These are phyloP conservation scores for Lasioglossum marginatum DNA, from an alignment of 2,888 invertebrate genomes.

Conservation along the genomic window DNA sequence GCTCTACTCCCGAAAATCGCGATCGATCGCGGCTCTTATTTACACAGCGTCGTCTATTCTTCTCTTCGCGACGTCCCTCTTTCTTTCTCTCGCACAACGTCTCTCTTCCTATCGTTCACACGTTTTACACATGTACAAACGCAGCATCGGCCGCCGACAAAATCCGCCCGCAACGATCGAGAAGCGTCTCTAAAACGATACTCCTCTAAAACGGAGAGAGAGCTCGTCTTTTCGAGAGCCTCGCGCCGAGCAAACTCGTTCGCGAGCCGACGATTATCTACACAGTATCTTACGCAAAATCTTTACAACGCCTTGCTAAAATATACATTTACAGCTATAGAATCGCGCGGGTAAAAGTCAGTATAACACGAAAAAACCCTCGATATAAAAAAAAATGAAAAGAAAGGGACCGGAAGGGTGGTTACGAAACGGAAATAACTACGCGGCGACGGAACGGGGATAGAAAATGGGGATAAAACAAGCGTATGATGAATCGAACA, in stretches of 20 bases:
- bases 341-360: conserved; percentile 54
- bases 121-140: conserved; percentile 42
- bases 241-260: conserved; percentile 34
- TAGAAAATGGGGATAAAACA: background rate
- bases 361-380: conserved; percentile 43
- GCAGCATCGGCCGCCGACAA: conserved; percentile 20
- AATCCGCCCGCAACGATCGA: conserved; percentile 12
- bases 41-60: conserved; percentile 42
- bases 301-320: conserved; percentile 66
- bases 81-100: conserved; percentile 23
- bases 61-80: conserved; percentile 1
- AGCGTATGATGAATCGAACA: conserved; percentile 26
- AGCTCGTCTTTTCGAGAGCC: background rate
- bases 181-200: background rate
- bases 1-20: conserved; percentile 31
- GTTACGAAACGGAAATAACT: background rate
- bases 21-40: conserved; percentile 48
- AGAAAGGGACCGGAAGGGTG: conserved; percentile 27
- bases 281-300: conserved; percentile 61
- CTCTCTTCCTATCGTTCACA: conserved; percentile 9
- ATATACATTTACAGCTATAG: conserved; percentile 58
- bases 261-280: conserved; percentile 56
- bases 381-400: conserved; percentile 26
- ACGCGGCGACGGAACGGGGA: background rate
- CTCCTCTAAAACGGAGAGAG: background rate